Conservation (phyloP, 2,888 invertebrate species). For the Psylliodes chrysocephalus region DNA sequence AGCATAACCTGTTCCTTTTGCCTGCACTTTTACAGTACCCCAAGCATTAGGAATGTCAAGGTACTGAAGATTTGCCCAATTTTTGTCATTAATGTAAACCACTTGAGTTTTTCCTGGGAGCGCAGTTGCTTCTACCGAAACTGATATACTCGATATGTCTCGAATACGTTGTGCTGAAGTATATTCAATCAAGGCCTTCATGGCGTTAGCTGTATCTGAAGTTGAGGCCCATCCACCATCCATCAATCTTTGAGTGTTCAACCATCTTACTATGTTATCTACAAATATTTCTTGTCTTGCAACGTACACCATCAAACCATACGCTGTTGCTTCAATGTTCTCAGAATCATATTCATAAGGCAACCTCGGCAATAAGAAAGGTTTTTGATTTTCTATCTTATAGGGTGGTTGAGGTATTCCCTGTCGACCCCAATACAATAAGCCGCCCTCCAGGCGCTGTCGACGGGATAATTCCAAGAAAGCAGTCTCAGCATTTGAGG, state of each 20-base stretch:
- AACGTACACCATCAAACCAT: conserved; percentile 89
- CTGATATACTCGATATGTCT: conserved; percentile 79
- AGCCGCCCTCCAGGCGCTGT: conserved; percentile 72
- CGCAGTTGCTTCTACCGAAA: conserved; percentile 87
- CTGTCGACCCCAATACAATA: conserved; percentile 87
- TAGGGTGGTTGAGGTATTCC: conserved; percentile 82
- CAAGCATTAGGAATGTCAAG: conserved; percentile 91
- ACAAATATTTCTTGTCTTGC: conserved; percentile 83
- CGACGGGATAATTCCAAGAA: conserved; percentile 74
- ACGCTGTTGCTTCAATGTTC: conserved; percentile 93
- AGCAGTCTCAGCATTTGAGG: conserved; percentile 87
- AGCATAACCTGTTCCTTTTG: conserved; percentile 93
- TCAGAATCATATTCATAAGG: conserved; percentile 90
- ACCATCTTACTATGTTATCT: conserved; percentile 86
- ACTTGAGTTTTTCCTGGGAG: conserved; percentile 72
- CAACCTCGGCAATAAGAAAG: conserved; percentile 86
- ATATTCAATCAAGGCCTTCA: conserved; percentile 90
- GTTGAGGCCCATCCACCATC: conserved; percentile 76
- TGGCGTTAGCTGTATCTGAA: conserved; percentile 86
- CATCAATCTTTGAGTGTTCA: conserved; percentile 85
- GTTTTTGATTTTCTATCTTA: conserved; percentile 91
- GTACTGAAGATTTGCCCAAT: conserved; percentile 81
- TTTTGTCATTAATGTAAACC: conserved; percentile 78
- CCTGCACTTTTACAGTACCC: conserved; percentile 93
- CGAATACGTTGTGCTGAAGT: conserved; percentile 85